Conservation (phyloP, 1,140 invertebrate genomes). For the Aphis craccivora region DNA sequence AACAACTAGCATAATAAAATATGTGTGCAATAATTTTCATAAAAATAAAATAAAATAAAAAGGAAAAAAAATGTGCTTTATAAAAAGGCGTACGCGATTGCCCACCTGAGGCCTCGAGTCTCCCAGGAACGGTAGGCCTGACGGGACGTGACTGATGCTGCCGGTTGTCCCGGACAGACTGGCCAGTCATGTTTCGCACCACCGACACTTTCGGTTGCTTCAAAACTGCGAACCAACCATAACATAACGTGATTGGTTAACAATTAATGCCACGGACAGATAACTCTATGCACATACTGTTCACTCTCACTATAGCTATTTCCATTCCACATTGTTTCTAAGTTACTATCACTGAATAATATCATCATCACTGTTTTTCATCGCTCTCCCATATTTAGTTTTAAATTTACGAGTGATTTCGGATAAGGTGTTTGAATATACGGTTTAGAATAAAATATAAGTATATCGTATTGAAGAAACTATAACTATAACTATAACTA, state of each 20-base stretch:
- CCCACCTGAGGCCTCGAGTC: constrained; percentile 54
- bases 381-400: too few relatives aligned
- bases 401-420: too few relatives aligned
- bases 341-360: too few relatives aligned
- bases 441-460: too few relatives aligned
- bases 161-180: constrained; percentile 50
- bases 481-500: too few relatives aligned
- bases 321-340: neutral
- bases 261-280: neutral
- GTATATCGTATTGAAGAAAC: too few relatives aligned
- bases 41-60: neutral
- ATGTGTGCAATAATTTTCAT: constrained; percentile 43
- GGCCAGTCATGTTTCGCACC: constrained; percentile 42
- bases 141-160: constrained; percentile 48
- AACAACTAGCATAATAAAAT: constrained; percentile 33
- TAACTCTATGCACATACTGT: neutral
- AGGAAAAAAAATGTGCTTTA: constrained; percentile 37
- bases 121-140: constrained; percentile 46
- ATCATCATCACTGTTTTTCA: too few relatives aligned
- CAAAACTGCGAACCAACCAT: constrained; percentile 48
- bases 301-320: neutral
- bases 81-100: constrained; percentile 36
- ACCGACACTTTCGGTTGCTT: constrained; percentile 47
- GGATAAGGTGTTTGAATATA: too few relatives aligned
- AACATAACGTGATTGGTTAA: constrained; percentile 22